These are phyloP conservation scores for Crotalus viridis DNA, from an alignment of 2,113 vertebrate species.

Conservation along the genomic window DNA sequence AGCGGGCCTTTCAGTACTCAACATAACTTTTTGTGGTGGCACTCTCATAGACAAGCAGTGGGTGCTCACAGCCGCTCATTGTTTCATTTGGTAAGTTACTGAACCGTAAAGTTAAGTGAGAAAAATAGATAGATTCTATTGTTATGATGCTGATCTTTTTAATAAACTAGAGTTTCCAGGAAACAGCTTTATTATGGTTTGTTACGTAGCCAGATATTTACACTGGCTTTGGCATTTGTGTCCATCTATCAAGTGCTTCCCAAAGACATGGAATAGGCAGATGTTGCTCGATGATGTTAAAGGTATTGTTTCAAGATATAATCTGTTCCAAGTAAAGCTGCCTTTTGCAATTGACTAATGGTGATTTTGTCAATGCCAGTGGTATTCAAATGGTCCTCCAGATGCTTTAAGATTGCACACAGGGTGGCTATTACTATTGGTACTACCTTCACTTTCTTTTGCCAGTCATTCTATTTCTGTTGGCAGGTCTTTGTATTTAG, in stretches of 20 bases:
- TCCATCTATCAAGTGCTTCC: neutral
- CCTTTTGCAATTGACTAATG: no score
- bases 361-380: no score
- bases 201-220: neutral
- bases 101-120: neutral
- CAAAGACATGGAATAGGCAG: neutral
- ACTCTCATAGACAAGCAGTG: constrained; percentile 15
- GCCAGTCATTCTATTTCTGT: no score
- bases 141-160: neutral
- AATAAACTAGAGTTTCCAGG: neutral
- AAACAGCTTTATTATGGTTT: neutral
- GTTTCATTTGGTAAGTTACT: constrained; percentile 22
- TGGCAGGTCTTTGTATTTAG: no score
- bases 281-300: no score
- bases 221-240: no score
- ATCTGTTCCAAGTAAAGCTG: no score
- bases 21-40: constrained; percentile 15
- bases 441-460: no score
- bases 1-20: neutral
- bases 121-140: neutral
- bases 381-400: no score
- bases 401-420: no score
- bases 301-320: no score
- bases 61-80: constrained; percentile 39
- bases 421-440: no score